Percentiles rank a stretch among this genome's conserved stretches.
These are phyloP conservation scores for Smithornis capensis DNA, from an alignment of 2,113 vertebrate genomes.

Conservation along the genomic window DNA sequence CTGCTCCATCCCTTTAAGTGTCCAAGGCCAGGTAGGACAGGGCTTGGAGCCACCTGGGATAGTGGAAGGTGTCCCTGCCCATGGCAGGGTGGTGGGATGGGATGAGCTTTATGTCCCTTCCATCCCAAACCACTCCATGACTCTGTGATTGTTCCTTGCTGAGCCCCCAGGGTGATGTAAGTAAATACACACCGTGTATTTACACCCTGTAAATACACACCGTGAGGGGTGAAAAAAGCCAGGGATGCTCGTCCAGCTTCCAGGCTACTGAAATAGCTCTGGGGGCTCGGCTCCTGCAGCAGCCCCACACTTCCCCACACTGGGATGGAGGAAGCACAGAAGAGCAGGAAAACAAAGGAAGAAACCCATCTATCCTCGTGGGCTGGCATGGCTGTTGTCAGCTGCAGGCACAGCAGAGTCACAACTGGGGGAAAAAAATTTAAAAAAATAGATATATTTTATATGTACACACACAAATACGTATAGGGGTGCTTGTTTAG, in stretches of 20 bases:
- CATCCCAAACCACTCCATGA: neutral
- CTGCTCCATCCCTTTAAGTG: neutral
- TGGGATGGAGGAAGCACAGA: neutral
- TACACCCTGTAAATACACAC: neutral
- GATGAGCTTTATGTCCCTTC: neutral
- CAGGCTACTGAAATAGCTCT: conserved; percentile 25
- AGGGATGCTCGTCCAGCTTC: conserved; percentile 30
- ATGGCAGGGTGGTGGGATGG: neutral
- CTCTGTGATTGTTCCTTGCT: neutral
- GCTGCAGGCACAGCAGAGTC: neutral
- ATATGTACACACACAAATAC: neutral
- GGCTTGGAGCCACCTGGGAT: rapidly evolving
- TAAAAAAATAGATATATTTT: neutral
- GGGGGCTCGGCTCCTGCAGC: conserved; percentile 24
- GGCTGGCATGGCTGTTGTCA: neutral
- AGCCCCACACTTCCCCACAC: rapidly evolving
- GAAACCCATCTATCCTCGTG: neutral
- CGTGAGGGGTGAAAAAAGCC: conserved; percentile 15
- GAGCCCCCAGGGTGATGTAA: neutral
- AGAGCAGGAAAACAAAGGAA: neutral
- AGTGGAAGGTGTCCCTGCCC: neutral
- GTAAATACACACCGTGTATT: neutral
- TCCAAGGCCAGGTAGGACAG: rapidly evolving
- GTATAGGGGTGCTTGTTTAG: neutral
- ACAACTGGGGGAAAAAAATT: neutral